Conservation (phyloP, 53 echinoderm and acorn worm genomes). For the Stichopus horrens region DNA sequence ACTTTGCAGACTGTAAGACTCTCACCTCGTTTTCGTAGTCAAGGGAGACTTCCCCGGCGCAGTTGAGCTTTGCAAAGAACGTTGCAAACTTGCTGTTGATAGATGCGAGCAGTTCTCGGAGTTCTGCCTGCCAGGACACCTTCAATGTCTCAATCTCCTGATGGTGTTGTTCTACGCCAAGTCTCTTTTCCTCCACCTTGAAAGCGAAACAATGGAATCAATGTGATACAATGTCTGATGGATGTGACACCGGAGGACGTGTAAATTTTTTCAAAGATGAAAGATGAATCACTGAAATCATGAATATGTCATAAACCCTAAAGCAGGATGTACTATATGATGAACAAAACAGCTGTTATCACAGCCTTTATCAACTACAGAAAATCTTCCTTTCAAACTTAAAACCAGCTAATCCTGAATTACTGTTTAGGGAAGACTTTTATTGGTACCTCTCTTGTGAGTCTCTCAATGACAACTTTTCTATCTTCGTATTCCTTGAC, state of each 20-base stretch:
- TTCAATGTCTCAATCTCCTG: slow-evolving; percentile 60
- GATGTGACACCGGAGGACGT: too few relatives aligned
- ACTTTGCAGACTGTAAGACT: too few relatives aligned
- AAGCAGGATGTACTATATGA: too few relatives aligned
- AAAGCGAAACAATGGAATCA: background rate
- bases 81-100: slow-evolving; percentile 75
- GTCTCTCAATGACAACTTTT: slow-evolving; percentile 63
- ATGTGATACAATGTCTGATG: too few relatives aligned
- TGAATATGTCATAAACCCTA: too few relatives aligned
- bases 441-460: slow-evolving; percentile 60
- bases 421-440: background rate
- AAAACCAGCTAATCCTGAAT: too few relatives aligned
- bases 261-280: too few relatives aligned
- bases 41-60: slow-evolving; percentile 89
- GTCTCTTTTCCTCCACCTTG: slow-evolving; percentile 53
- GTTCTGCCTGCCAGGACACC: slow-evolving; percentile 59
- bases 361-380: too few relatives aligned
- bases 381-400: too few relatives aligned
- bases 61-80: slow-evolving; percentile 86
- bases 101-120: slow-evolving; percentile 53
- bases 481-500: slow-evolving; percentile 80
- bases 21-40: slow-evolving; percentile 78
- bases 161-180: slow-evolving; percentile 54
- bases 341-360: too few relatives aligned
- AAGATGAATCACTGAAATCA: too few relatives aligned